A percentile compares a stretch with the other conserved stretches of the same genome.
These are phyloP conservation scores for Tribolium freemani DNA, from an alignment of 2,888 invertebrate species.

Conservation along the genomic window DNA sequence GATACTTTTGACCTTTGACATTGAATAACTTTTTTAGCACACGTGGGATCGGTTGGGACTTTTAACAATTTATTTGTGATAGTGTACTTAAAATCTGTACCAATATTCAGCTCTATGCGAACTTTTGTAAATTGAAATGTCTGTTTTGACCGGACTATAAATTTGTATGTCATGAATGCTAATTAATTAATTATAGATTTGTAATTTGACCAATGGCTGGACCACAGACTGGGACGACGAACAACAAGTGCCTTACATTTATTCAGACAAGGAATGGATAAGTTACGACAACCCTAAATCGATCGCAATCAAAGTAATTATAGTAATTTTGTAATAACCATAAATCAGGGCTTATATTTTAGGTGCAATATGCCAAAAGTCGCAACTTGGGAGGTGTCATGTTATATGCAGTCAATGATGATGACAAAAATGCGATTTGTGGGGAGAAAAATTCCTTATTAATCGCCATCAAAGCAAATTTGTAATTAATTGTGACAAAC, in stretches of 20 bases:
- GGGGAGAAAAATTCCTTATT: constrained; percentile 50
- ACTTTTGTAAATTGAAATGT: no score
- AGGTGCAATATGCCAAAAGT: constrained; percentile 47
- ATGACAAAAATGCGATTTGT: constrained; percentile 52
- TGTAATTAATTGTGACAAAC: constrained; percentile 7
- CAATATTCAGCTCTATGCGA: no score
- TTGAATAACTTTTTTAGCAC: no score
- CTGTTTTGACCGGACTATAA: no score
- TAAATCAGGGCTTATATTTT: not conserved
- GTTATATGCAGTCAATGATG: constrained; percentile 52
- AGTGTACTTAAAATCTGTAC: no score
- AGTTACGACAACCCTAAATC: constrained; percentile 77
- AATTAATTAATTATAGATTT: constrained; percentile 65
- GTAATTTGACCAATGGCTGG: constrained; percentile 69
- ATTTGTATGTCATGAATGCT: no score
- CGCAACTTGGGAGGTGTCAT: constrained; percentile 52
- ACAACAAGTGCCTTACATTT: constrained; percentile 76
- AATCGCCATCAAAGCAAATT: constrained; percentile 43
- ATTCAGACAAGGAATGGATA: constrained; percentile 75
- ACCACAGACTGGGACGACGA: constrained; percentile 68
- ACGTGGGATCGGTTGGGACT: no score
- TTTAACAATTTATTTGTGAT: no score
- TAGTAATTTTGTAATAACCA: no score
- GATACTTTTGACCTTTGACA: no score
- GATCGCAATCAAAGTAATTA: constrained; percentile 68